Percentiles rank a stretch among this genome's conserved stretches.
These are phyloP conservation scores for Yponomeuta evonymella DNA, from an alignment of 2,888 invertebrate genomes.

Conservation along the genomic window DNA sequence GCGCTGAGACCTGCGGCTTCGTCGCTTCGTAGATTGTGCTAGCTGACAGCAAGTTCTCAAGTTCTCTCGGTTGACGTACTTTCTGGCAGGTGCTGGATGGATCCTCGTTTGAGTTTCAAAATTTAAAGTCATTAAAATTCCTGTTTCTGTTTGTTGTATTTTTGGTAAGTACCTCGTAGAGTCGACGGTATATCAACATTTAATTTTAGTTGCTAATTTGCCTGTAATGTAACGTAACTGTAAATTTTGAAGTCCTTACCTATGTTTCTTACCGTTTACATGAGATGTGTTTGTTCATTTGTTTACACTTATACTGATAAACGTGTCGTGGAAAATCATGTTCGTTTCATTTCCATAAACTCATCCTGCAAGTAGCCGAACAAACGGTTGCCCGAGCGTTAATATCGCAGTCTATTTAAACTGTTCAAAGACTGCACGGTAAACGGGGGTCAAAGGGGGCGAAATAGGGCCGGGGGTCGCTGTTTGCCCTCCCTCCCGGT, in stretches of 20 bases:
- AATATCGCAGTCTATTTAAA: neutral
- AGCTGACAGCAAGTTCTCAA: too few relatives aligned
- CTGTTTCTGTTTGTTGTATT: too few relatives aligned
- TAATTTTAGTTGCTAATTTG: too few relatives aligned
- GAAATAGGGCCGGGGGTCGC: slow-evolving; percentile 8
- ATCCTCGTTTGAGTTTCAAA: too few relatives aligned
- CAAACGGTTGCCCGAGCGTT: neutral
- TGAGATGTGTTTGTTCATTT: neutral
- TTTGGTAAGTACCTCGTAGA: too few relatives aligned
- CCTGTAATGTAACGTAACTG: too few relatives aligned
- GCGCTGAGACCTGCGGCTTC: slow-evolving; percentile 36
- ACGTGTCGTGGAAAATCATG: neutral
- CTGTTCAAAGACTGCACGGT: neutral
- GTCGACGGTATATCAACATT: neutral
- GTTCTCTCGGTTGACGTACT: too few relatives aligned
- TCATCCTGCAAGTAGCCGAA: neutral
- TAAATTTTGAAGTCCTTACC: neutral
- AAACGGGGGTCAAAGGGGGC: slow-evolving; percentile 7
- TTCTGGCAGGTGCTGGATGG: too few relatives aligned
- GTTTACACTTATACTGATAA: neutral
- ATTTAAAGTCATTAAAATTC: too few relatives aligned
- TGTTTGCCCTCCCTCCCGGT: slow-evolving; percentile 18
- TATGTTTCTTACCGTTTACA: neutral
- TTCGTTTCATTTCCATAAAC: neutral
- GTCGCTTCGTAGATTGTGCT: slow-evolving; percentile 20